Conservation (phyloP, 2,113 vertebrate species). For the Acanthisitta chloris region DNA sequence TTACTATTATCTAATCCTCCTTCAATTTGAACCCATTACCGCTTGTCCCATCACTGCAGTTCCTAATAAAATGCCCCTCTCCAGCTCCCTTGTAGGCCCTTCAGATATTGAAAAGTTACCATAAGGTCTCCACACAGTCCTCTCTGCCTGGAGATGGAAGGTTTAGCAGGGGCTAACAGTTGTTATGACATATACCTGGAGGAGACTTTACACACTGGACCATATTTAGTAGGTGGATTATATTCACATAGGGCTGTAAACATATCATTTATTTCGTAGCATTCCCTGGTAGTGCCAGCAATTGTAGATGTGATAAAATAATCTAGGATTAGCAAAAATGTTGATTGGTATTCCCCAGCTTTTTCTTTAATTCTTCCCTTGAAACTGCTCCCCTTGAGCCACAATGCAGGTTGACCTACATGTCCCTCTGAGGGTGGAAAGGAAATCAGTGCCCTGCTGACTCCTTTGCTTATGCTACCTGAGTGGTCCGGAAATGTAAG, state of each 20-base stretch:
- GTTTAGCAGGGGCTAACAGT: fast-evolving
- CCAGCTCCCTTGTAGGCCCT: no score
- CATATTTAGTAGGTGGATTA: background rate
- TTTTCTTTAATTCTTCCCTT: background rate
- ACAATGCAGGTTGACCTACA: fast-evolving
- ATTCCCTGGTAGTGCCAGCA: background rate
- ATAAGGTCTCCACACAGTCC: no score
- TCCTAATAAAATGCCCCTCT: no score
- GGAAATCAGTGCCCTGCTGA: background rate
- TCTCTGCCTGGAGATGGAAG: no score
- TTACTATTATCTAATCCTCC: no score
- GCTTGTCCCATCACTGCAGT: no score
- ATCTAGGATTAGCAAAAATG: background rate
- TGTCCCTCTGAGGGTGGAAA: fast-evolving
- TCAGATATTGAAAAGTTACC: no score
- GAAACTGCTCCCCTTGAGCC: background rate
- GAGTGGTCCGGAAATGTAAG: background rate
- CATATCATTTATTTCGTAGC: background rate
- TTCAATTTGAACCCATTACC: no score
- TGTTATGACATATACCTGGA: background rate
- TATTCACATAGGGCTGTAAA: background rate
- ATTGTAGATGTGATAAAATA: background rate
- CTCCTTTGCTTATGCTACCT: fast-evolving
- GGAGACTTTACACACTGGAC: background rate
- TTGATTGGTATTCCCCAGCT: fast-evolving